These are phyloP conservation scores for Cairina moschata DNA, from an alignment of 2,113 vertebrate species.

Conservation along the genomic window DNA sequence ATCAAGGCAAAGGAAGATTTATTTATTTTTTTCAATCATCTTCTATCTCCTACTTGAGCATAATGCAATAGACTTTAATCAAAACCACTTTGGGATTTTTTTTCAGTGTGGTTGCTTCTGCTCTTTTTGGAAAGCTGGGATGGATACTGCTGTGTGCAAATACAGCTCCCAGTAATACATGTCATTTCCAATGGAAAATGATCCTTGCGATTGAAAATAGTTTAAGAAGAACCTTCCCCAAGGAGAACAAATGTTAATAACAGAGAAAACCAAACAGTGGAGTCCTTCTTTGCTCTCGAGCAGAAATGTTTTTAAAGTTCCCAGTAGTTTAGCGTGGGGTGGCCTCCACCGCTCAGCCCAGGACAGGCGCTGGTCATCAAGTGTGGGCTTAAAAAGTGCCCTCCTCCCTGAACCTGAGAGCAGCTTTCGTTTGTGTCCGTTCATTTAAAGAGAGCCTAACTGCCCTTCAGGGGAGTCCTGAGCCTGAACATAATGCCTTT, in stretches of 20 bases:
- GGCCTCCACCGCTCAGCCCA: accelerated
- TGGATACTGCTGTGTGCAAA: background rate
- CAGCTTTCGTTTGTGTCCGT: accelerated
- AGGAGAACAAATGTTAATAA: background rate
- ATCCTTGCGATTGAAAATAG: background rate
- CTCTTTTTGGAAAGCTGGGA: background rate
- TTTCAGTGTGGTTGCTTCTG: background rate
- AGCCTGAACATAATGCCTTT: accelerated
- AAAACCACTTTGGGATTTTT: background rate
- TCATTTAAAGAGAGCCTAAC: accelerated
- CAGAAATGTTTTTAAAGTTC: background rate
- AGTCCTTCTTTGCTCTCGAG: accelerated
- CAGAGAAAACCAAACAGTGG: background rate
- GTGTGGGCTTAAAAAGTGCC: accelerated
- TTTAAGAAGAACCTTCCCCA: background rate
- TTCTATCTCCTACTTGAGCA: background rate
- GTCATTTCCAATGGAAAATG: background rate
- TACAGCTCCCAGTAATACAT: background rate
- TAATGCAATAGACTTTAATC: background rate
- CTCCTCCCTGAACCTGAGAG: accelerated
- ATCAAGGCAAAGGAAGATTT: background rate
- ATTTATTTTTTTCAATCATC: background rate
- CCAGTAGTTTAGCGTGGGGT: accelerated
- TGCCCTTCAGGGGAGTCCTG: background rate
- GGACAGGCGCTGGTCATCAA: background rate